Base-by-base conservation (phyloP, 2,113 vertebrate genomes). In the Festucalex cinctus region DNA sequence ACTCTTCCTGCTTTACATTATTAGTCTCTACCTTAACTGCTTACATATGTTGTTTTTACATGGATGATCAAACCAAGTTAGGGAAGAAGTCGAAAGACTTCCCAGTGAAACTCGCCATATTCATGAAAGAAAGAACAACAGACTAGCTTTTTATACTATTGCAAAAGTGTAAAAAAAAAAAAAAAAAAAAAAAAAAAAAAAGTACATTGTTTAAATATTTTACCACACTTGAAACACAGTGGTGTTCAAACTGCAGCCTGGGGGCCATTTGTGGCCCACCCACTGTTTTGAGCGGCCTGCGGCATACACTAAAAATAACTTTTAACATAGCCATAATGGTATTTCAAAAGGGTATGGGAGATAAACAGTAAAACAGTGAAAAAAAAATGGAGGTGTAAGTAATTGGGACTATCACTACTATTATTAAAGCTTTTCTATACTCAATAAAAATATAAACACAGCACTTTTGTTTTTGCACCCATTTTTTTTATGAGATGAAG, bases 41-140 rank as follows among this genome's bases (percentile, higher is more conserved):
- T 65, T 65, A 14, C n/a, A 49, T 65, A 5, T 64, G 14, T 41
- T 46, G 39, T 24, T 43, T 28, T 46, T 0, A 41, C 14, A 24
- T 14, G 19, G 26, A 20, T 7, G n/a, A 24, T 62, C 13, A 4
- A 3, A 39, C 6, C 13, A 61, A 57, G 14, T 57, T 37, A 5
- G 9, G n/a, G 28, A 73, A 26, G n/a, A 66, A 43, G 39, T 70
- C 64, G 37, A 54, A 26, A 16, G 20, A 62, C n/a, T 36, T 43
- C 60, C 60, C n/a, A 22, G 13, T 41, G 13, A 62, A 41, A n/a
- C 10, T 9, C 24, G 49, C 22, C 51, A 46, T 16, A 19, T 46
- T 17, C 1, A 14, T 20, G 1, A 49, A 49, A 49, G 28, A 28
- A 26, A 56, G 16, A 20, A 2, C 6, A 49, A 3, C 2, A 49